Percentiles rank a stretch among this genome's conserved stretches.
Conservation (phyloP, 2,797 vertebrate species). For the Salmo trutta region DNA sequence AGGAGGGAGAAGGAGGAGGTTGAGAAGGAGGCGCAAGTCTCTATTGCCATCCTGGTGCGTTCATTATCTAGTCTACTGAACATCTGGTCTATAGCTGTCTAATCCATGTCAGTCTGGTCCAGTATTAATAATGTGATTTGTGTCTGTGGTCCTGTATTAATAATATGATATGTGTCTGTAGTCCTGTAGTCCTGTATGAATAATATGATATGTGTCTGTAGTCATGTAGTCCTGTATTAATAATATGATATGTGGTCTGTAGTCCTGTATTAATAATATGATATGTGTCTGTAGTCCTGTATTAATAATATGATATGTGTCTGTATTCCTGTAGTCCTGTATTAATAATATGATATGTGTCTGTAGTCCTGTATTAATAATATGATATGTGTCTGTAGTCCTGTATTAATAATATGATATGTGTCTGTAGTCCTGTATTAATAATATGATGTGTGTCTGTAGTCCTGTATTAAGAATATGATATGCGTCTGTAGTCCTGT, state of each 20-base stretch:
- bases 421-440: not conserved
- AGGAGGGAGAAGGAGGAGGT: slow-evolving; percentile 88
- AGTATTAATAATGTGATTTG: not conserved
- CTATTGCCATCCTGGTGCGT: slow-evolving; percentile 81
- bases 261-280: not conserved
- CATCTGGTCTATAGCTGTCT: not conserved
- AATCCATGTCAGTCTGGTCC: not conserved
- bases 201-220: not conserved
- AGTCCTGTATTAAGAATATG: not conserved
- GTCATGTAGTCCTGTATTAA: not conserved
- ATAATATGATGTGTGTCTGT: not conserved
- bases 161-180: not conserved
- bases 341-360: not conserved
- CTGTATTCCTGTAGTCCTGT: not conserved
- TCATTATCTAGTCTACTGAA: not conserved
- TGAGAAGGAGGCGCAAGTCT: slow-evolving; percentile 80
- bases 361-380: slow-evolving; percentile 34
- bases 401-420: too few species aligned
- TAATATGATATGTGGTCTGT: not conserved
- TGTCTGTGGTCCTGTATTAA: slow-evolving; percentile 31
- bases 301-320: not conserved
- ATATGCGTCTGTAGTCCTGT: too few species aligned
- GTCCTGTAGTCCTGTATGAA: not conserved
- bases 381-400: too few species aligned
- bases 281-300: not conserved